phyloP scores from a whole-genome alignment of 2,888 invertebrate species.

The Eilema caniola region DNA sequence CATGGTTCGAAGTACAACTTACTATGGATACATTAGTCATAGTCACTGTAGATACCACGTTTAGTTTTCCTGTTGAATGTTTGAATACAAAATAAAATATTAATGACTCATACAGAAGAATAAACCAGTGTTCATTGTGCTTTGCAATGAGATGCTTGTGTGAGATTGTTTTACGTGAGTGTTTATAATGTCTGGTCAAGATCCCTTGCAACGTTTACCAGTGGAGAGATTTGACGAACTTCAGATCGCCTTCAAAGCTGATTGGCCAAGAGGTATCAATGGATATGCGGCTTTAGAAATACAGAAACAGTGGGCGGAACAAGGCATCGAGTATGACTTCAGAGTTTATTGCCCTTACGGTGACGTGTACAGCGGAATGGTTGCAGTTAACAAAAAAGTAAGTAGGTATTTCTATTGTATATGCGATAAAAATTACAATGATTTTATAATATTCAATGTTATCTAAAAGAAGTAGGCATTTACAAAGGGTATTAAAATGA shows the following conservation, averaged over 20 bases:
- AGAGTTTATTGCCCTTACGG: constrained; percentile 72
- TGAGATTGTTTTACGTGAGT: not conserved
- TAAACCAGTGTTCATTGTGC: constrained; percentile 8
- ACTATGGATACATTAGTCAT: not conserved
- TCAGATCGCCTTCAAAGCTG: constrained; percentile 48
- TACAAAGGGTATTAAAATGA: not conserved
- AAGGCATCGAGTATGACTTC: constrained; percentile 57
- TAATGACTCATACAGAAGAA: not conserved
- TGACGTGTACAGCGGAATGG: constrained; percentile 64
- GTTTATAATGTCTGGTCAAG: constrained; percentile 34
- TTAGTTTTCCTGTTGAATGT: not conserved
- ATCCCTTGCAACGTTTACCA: constrained; percentile 49
- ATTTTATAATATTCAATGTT: not conserved
- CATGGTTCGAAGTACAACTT: not conserved
- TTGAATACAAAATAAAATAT: not conserved
- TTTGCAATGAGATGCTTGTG: constrained; percentile 5
- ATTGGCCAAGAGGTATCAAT: constrained; percentile 67
- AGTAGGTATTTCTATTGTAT: not conserved
- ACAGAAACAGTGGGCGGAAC: constrained; percentile 61
- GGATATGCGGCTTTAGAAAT: constrained; percentile 67
- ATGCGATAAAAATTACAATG: not conserved
- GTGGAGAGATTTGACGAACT: constrained; percentile 59
- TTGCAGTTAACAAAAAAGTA: constrained; percentile 44
- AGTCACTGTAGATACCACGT: not conserved
- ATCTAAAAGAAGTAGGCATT: not conserved